Conservation (phyloP, 2,797 vertebrate species). For the Rousettus madagascariensis region DNA sequence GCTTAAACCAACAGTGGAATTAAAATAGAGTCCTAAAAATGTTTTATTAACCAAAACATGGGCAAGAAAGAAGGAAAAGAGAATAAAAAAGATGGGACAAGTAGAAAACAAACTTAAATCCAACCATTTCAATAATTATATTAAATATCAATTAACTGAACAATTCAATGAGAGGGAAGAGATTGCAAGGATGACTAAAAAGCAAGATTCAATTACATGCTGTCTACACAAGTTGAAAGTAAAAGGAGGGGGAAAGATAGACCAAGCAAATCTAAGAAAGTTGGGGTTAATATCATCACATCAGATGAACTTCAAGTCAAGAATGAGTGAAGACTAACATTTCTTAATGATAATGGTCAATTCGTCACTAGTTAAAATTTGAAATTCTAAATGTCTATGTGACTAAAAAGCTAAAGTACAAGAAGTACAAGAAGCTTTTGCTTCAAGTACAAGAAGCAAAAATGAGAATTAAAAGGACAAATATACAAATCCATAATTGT, state of each 20-base stretch:
- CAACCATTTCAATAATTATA: not conserved
- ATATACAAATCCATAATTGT: not conserved
- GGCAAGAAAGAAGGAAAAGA: not conserved
- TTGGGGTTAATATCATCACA: not conserved
- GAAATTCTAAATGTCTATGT: not conserved
- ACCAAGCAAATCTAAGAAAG: slow-evolving; percentile 19
- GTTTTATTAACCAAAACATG: not conserved
- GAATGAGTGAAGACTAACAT: not conserved
- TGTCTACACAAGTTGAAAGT: not conserved
- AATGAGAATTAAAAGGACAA: not conserved
- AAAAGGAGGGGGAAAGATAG: not conserved
- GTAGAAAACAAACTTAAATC: not conserved
- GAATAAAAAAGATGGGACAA: not conserved
- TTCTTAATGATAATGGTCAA: not conserved
- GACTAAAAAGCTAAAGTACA: not conserved
- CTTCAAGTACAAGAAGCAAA: not conserved
- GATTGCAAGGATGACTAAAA: not conserved
- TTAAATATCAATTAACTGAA: slow-evolving; percentile 10
- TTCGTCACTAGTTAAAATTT: not conserved
- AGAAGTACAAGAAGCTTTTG: not conserved
- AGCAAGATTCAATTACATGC: not conserved
- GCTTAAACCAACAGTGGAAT: not conserved
- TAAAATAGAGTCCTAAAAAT: not conserved
- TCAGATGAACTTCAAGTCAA: not conserved
- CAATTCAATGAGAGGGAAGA: not conserved